phyloP scores from a whole-genome alignment of 2,797 vertebrate genomes.

The Spinibarbus caldwelli region DNA sequence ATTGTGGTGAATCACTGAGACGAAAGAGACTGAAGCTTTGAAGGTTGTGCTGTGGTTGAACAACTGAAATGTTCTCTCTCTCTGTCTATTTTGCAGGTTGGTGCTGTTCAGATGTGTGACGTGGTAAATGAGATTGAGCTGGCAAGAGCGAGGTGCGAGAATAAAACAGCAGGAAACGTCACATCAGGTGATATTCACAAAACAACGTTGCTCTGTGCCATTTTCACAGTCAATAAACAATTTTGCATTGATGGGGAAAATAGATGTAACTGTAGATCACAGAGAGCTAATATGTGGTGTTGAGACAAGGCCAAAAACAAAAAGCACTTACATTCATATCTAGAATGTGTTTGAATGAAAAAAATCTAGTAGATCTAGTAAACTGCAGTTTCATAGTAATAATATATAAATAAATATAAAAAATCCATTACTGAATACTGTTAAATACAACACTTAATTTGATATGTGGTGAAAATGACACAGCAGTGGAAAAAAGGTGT shows the following conservation, averaged over 20 bases:
- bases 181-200: conserved; percentile 75
- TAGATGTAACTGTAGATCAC: not conserved
- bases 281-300: not conserved
- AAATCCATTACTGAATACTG: not conserved
- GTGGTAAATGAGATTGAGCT: conserved; percentile 77
- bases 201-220: not conserved
- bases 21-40: conserved; percentile 34
- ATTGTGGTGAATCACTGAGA: conserved; percentile 26
- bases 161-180: conserved; percentile 74
- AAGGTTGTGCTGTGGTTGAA: conserved; percentile 3
- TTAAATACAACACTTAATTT: not conserved
- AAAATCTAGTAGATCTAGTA: not conserved
- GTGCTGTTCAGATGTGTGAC: conserved; percentile 78
- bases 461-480: not conserved
- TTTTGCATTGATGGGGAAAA: conserved; percentile 6
- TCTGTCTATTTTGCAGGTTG: conserved; percentile 66
- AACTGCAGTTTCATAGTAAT: not conserved
- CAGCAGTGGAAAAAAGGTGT: not conserved
- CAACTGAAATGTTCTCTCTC: conserved; percentile 24
- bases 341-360: not conserved
- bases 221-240: conserved; percentile 33
- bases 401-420: not conserved
- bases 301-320: not conserved
- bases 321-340: not conserved
- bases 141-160: conserved; percentile 77